Evolutionary conservation across 1,140 invertebrate genomes (phyloP).

Genomic region (Mercenaria mercenaria): DNA sequence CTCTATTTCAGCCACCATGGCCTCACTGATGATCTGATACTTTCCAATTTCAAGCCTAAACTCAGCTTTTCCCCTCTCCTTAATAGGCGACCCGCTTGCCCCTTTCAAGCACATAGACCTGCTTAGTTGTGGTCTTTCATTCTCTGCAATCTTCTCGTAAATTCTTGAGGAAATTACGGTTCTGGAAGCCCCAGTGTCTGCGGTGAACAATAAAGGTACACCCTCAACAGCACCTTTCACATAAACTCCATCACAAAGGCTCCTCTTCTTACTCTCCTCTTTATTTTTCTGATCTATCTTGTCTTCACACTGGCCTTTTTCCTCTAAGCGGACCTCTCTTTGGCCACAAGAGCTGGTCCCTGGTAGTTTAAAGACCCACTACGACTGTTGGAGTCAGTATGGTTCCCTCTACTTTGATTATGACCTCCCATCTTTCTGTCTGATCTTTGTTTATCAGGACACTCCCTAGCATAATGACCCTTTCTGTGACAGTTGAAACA

Average conservation of each 20-base stretch:
- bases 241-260: conserved; percentile 1
- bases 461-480: not conserved
- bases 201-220: not conserved
- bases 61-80: not conserved
- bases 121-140: not conserved
- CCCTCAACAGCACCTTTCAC: not conserved
- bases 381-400: no score
- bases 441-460: not conserved
- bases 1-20: not conserved
- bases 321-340: not conserved
- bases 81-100: conserved; percentile 2
- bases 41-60: not conserved
- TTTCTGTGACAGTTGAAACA: not conserved
- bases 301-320: not conserved
- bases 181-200: conserved; percentile 37
- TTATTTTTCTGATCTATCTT: not conserved
- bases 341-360: not conserved
- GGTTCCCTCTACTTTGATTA: no score
- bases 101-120: not conserved
- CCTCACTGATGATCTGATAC: not conserved
- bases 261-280: not conserved
- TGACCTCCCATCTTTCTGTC: not conserved
- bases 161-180: conserved; percentile 26
- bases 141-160: not conserved
- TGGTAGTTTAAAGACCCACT: conserved; percentile 32